These are phyloP conservation scores for Aurelia coerulea DNA, from an alignment of 30 jellyfish, hydroid and myxozoan genomes.

Conservation along the genomic window DNA sequence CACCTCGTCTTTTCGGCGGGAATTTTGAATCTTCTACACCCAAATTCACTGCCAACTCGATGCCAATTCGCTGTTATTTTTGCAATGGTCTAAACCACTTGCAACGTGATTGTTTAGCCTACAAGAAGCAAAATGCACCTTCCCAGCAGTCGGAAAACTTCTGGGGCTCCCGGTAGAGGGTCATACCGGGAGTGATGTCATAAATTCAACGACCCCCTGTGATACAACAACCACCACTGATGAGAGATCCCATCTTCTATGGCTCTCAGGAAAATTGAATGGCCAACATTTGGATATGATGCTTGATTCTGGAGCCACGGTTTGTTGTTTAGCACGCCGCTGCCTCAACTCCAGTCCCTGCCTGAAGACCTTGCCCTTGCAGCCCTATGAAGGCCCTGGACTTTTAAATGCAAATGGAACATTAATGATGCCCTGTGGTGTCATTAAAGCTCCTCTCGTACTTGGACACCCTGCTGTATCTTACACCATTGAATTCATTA, in stretches of 20 bases:
- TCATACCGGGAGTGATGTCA: conserved; percentile 17
- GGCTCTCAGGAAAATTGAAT: background rate
- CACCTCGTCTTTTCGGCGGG: too few species aligned
- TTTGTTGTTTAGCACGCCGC: conserved; percentile 15
- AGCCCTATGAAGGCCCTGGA: conserved; percentile 42
- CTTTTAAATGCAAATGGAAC: conserved; percentile 37
- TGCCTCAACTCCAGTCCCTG: conserved; percentile 18
- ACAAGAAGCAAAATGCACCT: background rate
- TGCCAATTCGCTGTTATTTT: background rate
- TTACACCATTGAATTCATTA: conserved; percentile 12
- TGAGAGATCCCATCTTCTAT: too few species aligned
- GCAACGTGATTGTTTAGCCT: conserved; percentile 6
- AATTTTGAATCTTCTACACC: too few species aligned
- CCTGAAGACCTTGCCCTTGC: background rate
- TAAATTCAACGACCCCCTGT: too few species aligned
- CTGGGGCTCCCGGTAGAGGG: conserved; percentile 55
- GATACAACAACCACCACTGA: too few species aligned
- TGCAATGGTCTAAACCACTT: conserved; percentile 14
- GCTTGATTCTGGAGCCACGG: background rate
- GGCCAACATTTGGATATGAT: conserved; percentile 28
- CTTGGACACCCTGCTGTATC: conserved; percentile 57
- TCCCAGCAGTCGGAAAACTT: conserved; percentile 34
- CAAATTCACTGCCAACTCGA: background rate
- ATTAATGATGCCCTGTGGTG: conserved; percentile 38
- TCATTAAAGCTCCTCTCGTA: conserved; percentile 21